These are phyloP conservation scores for Notolabrus celidotus DNA, from an alignment of 2,797 vertebrate genomes.

Conservation along the genomic window DNA sequence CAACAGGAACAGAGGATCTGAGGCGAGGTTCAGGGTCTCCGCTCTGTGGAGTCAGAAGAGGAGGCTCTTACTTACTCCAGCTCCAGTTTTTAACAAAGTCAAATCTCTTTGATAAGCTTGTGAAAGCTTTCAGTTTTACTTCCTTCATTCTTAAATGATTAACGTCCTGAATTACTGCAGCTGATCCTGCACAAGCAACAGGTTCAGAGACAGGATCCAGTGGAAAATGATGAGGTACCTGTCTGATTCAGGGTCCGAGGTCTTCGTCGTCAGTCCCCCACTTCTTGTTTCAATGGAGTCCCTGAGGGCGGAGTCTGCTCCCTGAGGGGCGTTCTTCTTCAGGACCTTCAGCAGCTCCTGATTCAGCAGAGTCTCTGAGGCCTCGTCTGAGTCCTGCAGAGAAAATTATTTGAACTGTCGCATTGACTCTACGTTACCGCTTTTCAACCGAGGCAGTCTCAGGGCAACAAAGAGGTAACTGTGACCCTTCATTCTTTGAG, in stretches of 20 bases:
- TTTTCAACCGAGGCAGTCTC: too few species aligned
- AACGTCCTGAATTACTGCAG: too few species aligned
- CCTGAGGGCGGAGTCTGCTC: not conserved
- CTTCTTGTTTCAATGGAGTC: not conserved
- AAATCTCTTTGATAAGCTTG: too few species aligned
- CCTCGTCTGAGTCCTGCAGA: constrained; percentile 7
- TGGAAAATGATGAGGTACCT: not conserved
- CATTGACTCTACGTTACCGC: too few species aligned
- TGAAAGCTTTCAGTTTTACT: too few species aligned
- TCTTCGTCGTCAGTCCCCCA: not conserved
- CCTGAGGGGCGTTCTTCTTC: not conserved
- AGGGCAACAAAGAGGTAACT: too few species aligned
- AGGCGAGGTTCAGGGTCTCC: rapidly evolving
- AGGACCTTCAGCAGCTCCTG: constrained; percentile 25
- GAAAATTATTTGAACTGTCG: too few species aligned
- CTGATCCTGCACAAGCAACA: too few species aligned
- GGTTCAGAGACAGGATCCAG: not conserved
- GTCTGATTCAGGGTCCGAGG: not conserved
- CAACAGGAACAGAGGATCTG: constrained; percentile 24
- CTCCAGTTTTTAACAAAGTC: too few species aligned
- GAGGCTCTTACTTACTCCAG: too few species aligned
- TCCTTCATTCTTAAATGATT: too few species aligned
- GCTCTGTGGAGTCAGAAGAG: constrained; percentile 1
- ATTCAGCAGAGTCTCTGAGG: rapidly evolving
- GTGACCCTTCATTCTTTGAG: too few species aligned